phyloP scores from a whole-genome alignment of 1,140 invertebrate genomes.

The Pseudomyrmex gracilis region DNA sequence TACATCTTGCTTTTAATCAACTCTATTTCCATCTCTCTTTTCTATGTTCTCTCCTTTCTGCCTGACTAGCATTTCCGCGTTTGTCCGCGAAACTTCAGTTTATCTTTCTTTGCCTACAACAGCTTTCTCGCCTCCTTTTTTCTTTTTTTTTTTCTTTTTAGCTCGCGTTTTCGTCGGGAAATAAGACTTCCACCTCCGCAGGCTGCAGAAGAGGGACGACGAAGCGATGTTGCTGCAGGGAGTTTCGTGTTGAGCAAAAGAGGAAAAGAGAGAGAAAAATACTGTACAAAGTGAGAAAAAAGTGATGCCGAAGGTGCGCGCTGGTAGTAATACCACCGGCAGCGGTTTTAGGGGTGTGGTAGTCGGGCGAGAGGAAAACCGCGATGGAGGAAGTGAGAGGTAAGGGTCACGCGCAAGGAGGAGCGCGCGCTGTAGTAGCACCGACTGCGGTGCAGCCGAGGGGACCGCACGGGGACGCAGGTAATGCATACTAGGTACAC shows the following conservation, averaged over 20 bases:
- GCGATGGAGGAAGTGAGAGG: conserved; percentile 6
- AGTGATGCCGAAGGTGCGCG: conserved; percentile 3
- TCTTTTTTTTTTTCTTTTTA: too few relatives aligned
- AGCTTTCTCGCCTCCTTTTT: neutral
- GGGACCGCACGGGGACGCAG: conserved; percentile 16
- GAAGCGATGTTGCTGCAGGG: neutral
- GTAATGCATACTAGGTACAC: conserved; percentile 71
- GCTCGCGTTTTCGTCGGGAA: neutral
- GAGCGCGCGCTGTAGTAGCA: neutral
- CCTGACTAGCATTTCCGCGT: conserved; percentile 10
- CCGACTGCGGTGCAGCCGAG: neutral
- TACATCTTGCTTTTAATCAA: conserved; percentile 4
- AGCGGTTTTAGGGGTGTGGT: conserved; percentile 33
- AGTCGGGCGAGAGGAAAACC: neutral
- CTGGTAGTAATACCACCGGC: conserved; percentile 12
- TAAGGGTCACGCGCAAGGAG: neutral
- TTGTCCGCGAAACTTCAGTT: conserved; percentile 6
- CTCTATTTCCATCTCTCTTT: neutral
- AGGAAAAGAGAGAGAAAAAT: neutral
- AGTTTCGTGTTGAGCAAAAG: neutral
- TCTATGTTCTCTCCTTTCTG: neutral
- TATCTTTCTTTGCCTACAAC: conserved; percentile 17
- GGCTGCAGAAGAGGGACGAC: neutral
- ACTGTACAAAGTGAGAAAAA: conserved; percentile 30
- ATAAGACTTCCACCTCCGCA: conserved; percentile 19